Percentiles rank a stretch among this genome's conserved stretches.
Evolutionary conservation across 2,113 vertebrate genomes (phyloP).

Genomic region (Narcine bancroftii): DNA sequence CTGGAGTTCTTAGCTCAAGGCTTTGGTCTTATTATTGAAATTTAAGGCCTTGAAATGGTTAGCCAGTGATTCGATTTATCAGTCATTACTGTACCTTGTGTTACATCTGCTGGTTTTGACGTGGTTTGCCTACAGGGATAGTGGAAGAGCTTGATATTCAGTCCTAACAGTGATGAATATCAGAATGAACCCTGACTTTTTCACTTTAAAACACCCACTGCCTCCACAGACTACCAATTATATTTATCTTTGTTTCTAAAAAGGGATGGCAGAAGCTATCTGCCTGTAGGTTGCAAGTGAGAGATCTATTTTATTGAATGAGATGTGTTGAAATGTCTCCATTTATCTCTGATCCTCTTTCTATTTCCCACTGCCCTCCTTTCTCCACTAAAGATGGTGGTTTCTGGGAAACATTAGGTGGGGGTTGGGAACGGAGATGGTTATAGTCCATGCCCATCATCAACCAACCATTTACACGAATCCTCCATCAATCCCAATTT

Average conservation of each 20-base stretch:
- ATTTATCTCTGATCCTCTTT: background rate
- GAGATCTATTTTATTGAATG: background rate
- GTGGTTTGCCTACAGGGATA: slow-evolving; percentile 44
- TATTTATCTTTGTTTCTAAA: slow-evolving; percentile 49
- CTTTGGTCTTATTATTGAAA: slow-evolving; percentile 47
- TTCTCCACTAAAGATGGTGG: too few relatives aligned
- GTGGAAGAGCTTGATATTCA: slow-evolving; percentile 54
- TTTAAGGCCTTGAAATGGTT: slow-evolving; percentile 47
- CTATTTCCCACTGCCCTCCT: background rate
- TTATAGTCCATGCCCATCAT: too few relatives aligned
- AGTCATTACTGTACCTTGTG: slow-evolving; percentile 57
- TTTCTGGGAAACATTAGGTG: too few relatives aligned
- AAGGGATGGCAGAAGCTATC: slow-evolving; percentile 14
- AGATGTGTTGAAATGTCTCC: background rate
- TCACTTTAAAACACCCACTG: slow-evolving; percentile 46
- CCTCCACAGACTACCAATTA: slow-evolving; percentile 50
- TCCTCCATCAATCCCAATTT: too few relatives aligned
- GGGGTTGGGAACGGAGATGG: background rate
- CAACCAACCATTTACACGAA: too few relatives aligned
- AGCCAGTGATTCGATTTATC: slow-evolving; percentile 60
- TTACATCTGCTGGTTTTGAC: slow-evolving; percentile 37
- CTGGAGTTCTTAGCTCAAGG: slow-evolving; percentile 44
- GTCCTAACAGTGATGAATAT: slow-evolving; percentile 49
- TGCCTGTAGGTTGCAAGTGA: background rate
- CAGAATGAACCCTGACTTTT: slow-evolving; percentile 69